Base-by-base conservation (phyloP, 2,113 vertebrate species). In the Nipponia nippon region DNA sequence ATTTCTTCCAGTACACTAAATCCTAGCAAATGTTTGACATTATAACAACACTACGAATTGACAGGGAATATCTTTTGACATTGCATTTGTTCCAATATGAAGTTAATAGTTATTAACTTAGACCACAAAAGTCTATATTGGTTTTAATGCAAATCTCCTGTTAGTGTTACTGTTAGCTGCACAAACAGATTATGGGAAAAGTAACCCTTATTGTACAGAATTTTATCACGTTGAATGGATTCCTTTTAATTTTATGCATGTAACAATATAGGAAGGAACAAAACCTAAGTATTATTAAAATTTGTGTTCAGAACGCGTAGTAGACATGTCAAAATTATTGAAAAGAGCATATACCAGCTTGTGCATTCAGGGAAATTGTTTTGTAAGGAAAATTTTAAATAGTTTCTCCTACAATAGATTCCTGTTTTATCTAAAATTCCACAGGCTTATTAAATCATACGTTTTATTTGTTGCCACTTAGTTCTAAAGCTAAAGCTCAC, bases 361-460 rank as follows among this genome's bases (percentile, higher is more conserved):
- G 18, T 63, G 80, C 71, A 70, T 72, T 77, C 66, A 69, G 67
- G 32, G 27, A 90, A 88, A 40, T 46, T 27, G 69, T 32, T 59
- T 34, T 67, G 17, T 26, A 83, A 65, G n/a, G 59, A 42, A 66
- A 58, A 67, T 46, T 46, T 80, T 61, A 62, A 94, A 42, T 36
- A 72, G n/a, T 83, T 93, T 73, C 90, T 87, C 90, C 80, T 87
- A 63, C 85, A 90, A 4, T 7, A 90, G 59, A 53, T 70, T 53
- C 42, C 58, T 55, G 22, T 21, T 86, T 67, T 77, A 92, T 66
- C 91, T 76, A 9, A 90, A 92, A 83, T 62, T 77, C 86, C 56
- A 16, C 71, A 52, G 88, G 79, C 86, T 90, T 90, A 96, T 93
- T 90, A 93, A 90, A 95, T 95, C 38, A 66, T 62, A 40, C 42